A percentile compares a stretch with the other conserved stretches of the same genome.
Evolutionary conservation across 2,888 invertebrate genomes (phyloP).

Genomic region (Amphipyra berbera): DNA sequence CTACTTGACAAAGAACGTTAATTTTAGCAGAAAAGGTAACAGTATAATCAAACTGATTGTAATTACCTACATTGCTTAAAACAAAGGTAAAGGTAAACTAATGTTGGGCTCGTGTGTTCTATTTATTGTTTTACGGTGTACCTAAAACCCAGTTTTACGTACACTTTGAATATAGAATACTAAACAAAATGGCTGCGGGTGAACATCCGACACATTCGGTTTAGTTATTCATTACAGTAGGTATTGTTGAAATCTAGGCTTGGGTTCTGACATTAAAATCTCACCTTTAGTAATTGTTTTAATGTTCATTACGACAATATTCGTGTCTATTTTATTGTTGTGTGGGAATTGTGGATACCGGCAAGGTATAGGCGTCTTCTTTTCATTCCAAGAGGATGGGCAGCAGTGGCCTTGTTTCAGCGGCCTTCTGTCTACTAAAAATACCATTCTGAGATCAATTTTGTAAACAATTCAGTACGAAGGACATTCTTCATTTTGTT

Average conservation of each 20-base stretch:
- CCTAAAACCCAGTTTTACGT: conserved; percentile 31
- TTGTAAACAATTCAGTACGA: too few relatives aligned
- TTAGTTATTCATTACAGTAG: conserved; percentile 44
- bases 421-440: too few relatives aligned
- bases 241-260: conserved; percentile 20
- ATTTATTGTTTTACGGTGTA: conserved; percentile 31
- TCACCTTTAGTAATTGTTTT: conserved; percentile 14
- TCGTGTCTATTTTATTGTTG: conserved; percentile 30
- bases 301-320: conserved; percentile 25
- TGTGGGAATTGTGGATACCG: not conserved
- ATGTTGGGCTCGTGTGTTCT: conserved; percentile 3
- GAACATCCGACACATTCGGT: conserved; percentile 18
- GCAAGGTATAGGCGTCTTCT: too few relatives aligned
- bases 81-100: conserved; percentile 7
- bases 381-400: too few relatives aligned
- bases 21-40: too few relatives aligned
- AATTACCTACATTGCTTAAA: conserved; percentile 6
- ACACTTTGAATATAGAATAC: conserved; percentile 34
- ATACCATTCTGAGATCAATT: too few relatives aligned
- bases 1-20: too few relatives aligned
- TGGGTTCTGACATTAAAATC: conserved; percentile 28
- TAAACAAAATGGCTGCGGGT: conserved; percentile 44
- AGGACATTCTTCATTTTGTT: too few relatives aligned
- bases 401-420: too few relatives aligned
- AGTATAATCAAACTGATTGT: too few relatives aligned